Evolutionary conservation across 2,797 vertebrate genomes (phyloP).

Genomic region (Microctenopoma steveboyesi): DNA sequence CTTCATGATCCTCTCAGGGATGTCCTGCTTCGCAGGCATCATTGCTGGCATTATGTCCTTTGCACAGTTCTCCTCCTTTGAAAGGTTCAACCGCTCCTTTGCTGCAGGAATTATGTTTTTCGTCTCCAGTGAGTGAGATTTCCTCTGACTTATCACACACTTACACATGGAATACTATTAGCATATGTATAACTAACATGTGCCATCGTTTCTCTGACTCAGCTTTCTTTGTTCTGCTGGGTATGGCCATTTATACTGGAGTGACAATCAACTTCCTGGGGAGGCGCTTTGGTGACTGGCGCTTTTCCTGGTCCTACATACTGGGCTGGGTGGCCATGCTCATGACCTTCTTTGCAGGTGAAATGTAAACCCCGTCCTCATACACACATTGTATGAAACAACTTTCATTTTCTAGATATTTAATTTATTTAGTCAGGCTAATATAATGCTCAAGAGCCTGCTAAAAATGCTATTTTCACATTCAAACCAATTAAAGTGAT

Average conservation of each 20-base stretch:
- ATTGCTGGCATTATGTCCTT: constrained; percentile 88
- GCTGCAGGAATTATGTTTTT: constrained; percentile 90
- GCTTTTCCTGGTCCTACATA: constrained; percentile 94
- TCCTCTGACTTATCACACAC: background rate
- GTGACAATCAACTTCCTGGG: constrained; percentile 90
- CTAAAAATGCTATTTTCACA: background rate
- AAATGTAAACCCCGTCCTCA: background rate
- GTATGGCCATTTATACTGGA: constrained; percentile 89
- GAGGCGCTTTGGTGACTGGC: constrained; percentile 89
- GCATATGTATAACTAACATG: constrained; percentile 1
- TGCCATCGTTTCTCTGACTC: background rate
- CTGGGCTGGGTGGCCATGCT: constrained; percentile 91
- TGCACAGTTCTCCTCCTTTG: constrained; percentile 85
- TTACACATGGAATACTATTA: background rate
- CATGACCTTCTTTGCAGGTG: constrained; percentile 92
- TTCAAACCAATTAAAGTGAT: background rate
- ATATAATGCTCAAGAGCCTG: background rate
- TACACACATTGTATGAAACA: constrained; percentile 1
- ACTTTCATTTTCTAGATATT: background rate
- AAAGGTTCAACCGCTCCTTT: constrained; percentile 89
- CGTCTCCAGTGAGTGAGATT: constrained; percentile 85
- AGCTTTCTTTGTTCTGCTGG: constrained; percentile 88
- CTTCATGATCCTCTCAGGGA: constrained; percentile 91
- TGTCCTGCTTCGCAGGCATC: constrained; percentile 88
- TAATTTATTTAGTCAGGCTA: background rate